Conservation (phyloP, 2,113 vertebrate genomes). For the Taurulus bubalis region DNA sequence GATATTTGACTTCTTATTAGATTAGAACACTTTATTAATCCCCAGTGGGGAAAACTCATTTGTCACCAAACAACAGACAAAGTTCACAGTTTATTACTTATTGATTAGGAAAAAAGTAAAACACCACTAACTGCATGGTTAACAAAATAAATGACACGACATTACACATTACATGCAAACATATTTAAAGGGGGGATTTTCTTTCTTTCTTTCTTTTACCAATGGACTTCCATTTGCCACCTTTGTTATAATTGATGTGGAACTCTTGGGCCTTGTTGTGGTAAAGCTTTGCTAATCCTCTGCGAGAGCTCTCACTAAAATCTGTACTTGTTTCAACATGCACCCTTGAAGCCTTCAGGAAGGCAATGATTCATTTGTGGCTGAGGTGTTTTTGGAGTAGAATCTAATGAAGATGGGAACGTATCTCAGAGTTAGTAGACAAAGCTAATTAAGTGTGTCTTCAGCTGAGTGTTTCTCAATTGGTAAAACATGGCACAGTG, state of each 20-base stretch:
- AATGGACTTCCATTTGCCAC: neutral
- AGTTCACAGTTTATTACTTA: neutral
- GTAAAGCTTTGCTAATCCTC: constrained; percentile 30
- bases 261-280: constrained; percentile 50
- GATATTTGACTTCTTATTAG: neutral
- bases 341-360: constrained; percentile 40
- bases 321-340: constrained; percentile 34
- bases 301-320: constrained; percentile 41
- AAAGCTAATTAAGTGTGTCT: constrained; percentile 63
- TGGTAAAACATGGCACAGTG: constrained; percentile 38
- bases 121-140: neutral
- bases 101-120: neutral
- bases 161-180: neutral
- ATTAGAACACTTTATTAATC: no score
- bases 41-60: no score
- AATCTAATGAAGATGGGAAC: constrained; percentile 55
- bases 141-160: neutral
- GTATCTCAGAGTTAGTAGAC: constrained; percentile 31
- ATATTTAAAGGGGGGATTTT: neutral
- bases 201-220: neutral
- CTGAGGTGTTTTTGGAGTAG: constrained; percentile 49
- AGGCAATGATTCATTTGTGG: constrained; percentile 43
- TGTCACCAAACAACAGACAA: no score
- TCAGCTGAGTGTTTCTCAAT: constrained; percentile 40
- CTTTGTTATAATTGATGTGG: constrained; percentile 11